Evolutionary conservation across 2,797 vertebrate species (phyloP), one percentile per base, ranked within the genome.

Genomic region (Coregonus ussuriensis): DNA sequence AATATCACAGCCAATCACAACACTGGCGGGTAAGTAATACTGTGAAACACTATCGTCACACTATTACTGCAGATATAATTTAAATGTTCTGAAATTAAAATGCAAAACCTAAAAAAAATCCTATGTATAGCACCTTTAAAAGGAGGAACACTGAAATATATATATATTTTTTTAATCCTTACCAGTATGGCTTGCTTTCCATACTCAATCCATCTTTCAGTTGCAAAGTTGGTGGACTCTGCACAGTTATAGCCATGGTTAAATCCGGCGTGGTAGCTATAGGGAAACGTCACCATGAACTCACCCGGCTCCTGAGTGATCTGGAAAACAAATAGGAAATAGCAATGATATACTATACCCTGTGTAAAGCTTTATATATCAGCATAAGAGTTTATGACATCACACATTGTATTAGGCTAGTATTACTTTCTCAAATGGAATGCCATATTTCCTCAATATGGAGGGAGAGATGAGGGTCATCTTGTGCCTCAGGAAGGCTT

Each of bases 201-300:
- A 0, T 99, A 99, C 74, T 99, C 98, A 0, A 99, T 97, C 98
- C 98, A 99, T 74, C 98, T 89, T 71, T 96, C 94, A 0, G 98
- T 99, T 35, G 98, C 98, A 82, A 99, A 99, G 89, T 99, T 99
- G 77, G 98, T 99, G 21, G 98, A 99, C 87, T 99, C 98, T 0
- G 98, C 98, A 91, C 98, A 99, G 91, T 99, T 99, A 91, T 98
- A 99, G 5, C 98, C 98, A 0, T 99, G 98, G 90, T 99, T 99
- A 87, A 99, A 99, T 51, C 98, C 98, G n/a, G 98, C 97, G 53
- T 99, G 98, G 85, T 99, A 99, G 68, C 96, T 95, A 0, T 99
- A 99, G 3, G 98, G 98, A 80, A 99, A 99, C 0, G 98, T 99
- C 84, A 99, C 91, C 96, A 99, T 99, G 85, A 99, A 99, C 88